Conservation (phyloP, 35 echinoderm and acorn worm genomes). For the Strongylocentrotus purpuratus region DNA sequence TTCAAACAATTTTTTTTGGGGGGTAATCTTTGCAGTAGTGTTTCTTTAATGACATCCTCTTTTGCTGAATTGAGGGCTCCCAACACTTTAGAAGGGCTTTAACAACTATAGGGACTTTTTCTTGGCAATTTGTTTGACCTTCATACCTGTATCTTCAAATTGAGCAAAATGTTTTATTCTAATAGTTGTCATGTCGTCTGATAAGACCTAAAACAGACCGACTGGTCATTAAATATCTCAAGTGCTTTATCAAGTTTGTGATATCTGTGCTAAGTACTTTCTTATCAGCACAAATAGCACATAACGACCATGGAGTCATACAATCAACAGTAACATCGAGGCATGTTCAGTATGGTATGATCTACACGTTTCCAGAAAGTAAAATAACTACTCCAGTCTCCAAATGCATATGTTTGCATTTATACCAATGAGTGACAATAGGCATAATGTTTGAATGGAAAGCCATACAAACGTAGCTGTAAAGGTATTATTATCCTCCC, state of each 20-base stretch:
- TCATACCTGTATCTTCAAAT: too few relatives aligned
- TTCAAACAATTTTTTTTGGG: too few relatives aligned
- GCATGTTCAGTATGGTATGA: not conserved
- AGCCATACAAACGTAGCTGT: not conserved
- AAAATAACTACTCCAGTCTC: not conserved
- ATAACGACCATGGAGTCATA: not conserved
- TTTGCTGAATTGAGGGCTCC: too few relatives aligned
- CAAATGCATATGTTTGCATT: not conserved
- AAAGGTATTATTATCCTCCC: not conserved
- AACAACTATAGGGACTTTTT: too few relatives aligned
- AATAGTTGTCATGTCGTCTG: not conserved
- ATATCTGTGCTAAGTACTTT: not conserved
- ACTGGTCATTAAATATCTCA: not conserved
- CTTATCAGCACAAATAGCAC: not conserved
- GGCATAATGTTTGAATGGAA: not conserved
- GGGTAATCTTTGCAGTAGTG: too few relatives aligned
- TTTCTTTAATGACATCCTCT: too few relatives aligned
- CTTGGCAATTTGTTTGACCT: too few relatives aligned
- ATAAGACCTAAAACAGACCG: not conserved
- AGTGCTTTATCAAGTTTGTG: not conserved
- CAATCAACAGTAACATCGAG: not conserved
- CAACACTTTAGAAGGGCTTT: too few relatives aligned
- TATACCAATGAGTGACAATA: not conserved
- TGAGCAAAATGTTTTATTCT: too few relatives aligned
- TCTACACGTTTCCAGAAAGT: not conserved